phyloP scores from a whole-genome alignment of 2,113 vertebrate species.

The Dascyllus trimaculatus region DNA sequence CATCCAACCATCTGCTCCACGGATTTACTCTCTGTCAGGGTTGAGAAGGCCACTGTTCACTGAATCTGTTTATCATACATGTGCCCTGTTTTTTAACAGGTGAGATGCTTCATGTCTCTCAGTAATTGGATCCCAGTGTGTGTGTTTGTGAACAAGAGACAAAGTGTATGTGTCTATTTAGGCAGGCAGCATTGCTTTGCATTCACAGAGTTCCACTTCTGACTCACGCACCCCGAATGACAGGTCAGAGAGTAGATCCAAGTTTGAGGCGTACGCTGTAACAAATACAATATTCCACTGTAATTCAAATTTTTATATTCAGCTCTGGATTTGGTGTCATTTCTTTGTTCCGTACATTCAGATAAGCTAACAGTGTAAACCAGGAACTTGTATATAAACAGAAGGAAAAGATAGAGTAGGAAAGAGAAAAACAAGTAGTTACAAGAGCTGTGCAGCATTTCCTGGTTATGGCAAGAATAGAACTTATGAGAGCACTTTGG shows the following conservation, averaged over 20 bases:
- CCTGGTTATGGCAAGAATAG: too few relatives aligned
- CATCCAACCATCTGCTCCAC: constrained; percentile 57
- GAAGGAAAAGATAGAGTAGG: too few relatives aligned
- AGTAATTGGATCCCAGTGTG: constrained; percentile 70
- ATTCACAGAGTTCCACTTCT: constrained; percentile 20
- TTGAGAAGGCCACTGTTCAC: constrained; percentile 63
- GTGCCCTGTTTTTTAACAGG: constrained; percentile 67
- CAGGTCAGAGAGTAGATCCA: constrained; percentile 20
- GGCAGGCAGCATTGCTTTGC: constrained; percentile 31
- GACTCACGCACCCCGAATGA: constrained; percentile 26
- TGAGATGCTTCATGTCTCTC: constrained; percentile 69
- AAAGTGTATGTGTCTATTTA: constrained; percentile 13
- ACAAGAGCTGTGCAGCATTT: too few relatives aligned
- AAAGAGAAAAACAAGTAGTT: too few relatives aligned
- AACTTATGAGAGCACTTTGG: too few relatives aligned
- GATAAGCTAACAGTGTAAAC: too few relatives aligned
- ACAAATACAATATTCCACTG: constrained; percentile 8
- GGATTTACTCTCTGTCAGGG: constrained; percentile 44
- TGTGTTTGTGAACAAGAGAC: constrained; percentile 3
- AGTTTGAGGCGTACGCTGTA: background rate
- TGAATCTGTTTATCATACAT: constrained; percentile 70
- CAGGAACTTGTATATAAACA: too few relatives aligned
- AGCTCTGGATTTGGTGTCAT: background rate
- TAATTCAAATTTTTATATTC: background rate
- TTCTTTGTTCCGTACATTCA: background rate